A percentile compares a stretch with the other conserved stretches of the same genome.
Conservation (phyloP, 2,113 vertebrate genomes). For the Neodon shergylaensis region DNA sequence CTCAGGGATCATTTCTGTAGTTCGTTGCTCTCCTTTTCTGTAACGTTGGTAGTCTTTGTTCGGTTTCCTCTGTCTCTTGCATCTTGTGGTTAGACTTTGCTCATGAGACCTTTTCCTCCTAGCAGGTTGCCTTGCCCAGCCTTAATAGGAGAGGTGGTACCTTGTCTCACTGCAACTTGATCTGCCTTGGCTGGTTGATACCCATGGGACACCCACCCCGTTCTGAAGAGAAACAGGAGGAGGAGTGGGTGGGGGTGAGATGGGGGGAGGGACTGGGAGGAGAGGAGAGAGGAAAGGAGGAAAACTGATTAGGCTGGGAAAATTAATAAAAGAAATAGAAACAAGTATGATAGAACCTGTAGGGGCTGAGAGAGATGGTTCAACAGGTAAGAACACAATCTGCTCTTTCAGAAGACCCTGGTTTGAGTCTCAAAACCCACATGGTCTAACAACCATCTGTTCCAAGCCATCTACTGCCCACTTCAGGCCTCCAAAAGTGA, state of each 20-base stretch:
- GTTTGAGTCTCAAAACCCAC: neutral
- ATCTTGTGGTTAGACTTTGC: neutral
- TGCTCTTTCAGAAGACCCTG: neutral
- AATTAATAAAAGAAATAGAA: neutral
- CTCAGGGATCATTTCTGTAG: neutral
- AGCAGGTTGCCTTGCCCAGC: neutral
- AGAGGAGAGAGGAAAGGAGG: neutral
- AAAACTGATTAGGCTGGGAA: neutral
- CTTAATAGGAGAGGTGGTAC: neutral
- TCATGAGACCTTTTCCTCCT: neutral
- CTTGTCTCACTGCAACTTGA: neutral
- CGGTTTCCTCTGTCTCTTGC: neutral
- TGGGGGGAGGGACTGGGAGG: neutral
- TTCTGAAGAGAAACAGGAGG: neutral
- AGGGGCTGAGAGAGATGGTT: neutral
- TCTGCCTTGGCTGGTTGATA: neutral
- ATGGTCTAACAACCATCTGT: neutral
- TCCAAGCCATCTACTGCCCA: neutral
- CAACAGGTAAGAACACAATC: neutral
- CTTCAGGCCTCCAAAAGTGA: neutral
- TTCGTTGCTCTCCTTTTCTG: neutral
- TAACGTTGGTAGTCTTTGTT: neutral
- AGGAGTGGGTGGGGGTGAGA: neutral
- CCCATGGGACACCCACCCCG: neutral
- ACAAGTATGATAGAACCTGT: neutral